Conservation (phyloP, 2,113 vertebrate species). For the Emberiza fucata region DNA sequence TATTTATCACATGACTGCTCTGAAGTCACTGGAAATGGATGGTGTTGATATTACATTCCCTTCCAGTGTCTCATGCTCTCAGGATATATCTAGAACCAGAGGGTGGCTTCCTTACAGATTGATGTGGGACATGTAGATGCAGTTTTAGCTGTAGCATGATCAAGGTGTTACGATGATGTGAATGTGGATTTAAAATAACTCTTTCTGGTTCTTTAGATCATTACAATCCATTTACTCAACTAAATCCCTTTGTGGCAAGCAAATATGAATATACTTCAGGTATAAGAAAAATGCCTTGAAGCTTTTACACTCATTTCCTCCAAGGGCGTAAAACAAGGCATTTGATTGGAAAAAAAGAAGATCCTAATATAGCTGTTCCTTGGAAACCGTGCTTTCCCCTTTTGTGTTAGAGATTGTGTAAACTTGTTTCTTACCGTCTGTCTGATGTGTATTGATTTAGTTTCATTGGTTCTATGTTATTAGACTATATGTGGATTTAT, state of each 20-base stretch:
- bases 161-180: not conserved
- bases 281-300: conserved; percentile 71
- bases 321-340: conserved; percentile 49
- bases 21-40: not conserved
- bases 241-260: conserved; percentile 83
- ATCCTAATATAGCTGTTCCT: not conserved
- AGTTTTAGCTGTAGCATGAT: not conserved
- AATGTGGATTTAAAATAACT: conserved; percentile 33
- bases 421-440: not conserved
- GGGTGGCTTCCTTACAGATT: not conserved
- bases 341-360: not conserved
- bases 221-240: conserved; percentile 87
- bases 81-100: not conserved
- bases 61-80: not conserved
- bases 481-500: not conserved
- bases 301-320: conserved; percentile 15
- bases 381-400: not conserved
- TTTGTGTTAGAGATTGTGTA: not conserved
- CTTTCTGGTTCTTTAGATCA: conserved; percentile 84
- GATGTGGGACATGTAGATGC: not conserved
- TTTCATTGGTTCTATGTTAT: conserved; percentile 7
- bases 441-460: not conserved
- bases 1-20: not conserved
- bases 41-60: not conserved
- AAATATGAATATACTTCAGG: conserved; percentile 86